Evolutionary conservation across 2,113 vertebrate genomes (phyloP), one percentile per base, ranked within the genome.

Genomic region (Scolopax mira): DNA sequence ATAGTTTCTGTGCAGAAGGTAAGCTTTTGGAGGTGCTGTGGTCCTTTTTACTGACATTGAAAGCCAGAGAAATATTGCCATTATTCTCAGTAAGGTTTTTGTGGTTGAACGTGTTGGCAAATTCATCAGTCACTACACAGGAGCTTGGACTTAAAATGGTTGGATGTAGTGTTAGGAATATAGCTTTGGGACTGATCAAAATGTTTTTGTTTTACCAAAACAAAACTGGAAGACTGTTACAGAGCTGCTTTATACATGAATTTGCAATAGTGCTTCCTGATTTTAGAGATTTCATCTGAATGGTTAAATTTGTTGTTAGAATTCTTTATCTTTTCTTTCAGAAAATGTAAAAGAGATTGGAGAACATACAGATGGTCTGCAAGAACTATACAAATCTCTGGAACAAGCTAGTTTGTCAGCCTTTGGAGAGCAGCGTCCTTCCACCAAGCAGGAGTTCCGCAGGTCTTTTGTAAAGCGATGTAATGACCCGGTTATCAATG

Each of bases 401-500:
- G 98, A 99, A 93, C 98, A 98, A 78, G 98, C 98, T 83, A 98
- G 98, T 44, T 88, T 99, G 69, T 99, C 99, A 8, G 98, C 98
- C 27, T 97, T 99, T 6, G 99, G 99, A 28, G 98, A 99, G 92
- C 98, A 98, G 61, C 97, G 98, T 35, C 98, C 98, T 88, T 98
- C 98, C 89, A 98, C 98, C 96, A 98, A 98, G 95, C 98, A 99
- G 97, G 99, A 99, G 91, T 98, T 98, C 78, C 98, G 99, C 55
- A 98, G 98, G 85, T 98, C 98, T 41, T 99, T 99, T 57, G 96
- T 98, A 66, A 99, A 99, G 94, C 95, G 98, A 78, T 98, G 97
- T 84, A 98, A 98, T 12, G 98, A 99, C 96, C 99, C 99, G 3
- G 95, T 98, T 52, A 97, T 99, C 88, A 99, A 99, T 35, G 99